phyloP scores from a whole-genome alignment of 2,888 invertebrate species.

The Limnephilus lunatus region DNA sequence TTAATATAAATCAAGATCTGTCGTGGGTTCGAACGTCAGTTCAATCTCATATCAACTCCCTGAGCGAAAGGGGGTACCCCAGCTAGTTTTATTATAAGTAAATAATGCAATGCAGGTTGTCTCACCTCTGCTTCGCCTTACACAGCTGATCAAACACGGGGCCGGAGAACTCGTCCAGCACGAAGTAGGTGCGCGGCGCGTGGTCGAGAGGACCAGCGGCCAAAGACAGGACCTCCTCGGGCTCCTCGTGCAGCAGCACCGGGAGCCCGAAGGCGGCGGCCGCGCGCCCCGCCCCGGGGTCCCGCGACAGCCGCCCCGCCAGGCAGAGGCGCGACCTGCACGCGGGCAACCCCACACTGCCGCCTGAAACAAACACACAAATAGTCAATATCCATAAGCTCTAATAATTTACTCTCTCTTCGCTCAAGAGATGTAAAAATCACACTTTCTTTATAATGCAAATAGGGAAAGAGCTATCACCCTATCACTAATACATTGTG shows the following conservation, averaged over 20 bases:
- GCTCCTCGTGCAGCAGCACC: constrained; percentile 46
- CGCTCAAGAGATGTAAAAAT: not conserved
- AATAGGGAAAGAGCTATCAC: no score
- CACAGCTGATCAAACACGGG: constrained; percentile 51
- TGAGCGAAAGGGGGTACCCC: no score
- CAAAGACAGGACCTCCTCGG: constrained; percentile 50
- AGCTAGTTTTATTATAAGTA: no score
- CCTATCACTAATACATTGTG: no score
- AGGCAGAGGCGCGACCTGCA: constrained; percentile 49
- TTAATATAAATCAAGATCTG: no score
- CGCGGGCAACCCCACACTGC: constrained; percentile 41
- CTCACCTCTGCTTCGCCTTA: constrained; percentile 58
- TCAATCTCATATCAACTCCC: no score
- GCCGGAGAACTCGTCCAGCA: constrained; percentile 62
- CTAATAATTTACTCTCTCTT: not conserved
- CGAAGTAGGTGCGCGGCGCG: constrained; percentile 54
- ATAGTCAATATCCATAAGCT: not conserved
- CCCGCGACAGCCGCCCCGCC: constrained; percentile 50
- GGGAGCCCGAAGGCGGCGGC: constrained; percentile 58
- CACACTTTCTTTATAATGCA: no score
- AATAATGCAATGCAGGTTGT: not conserved
- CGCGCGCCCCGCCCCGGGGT: constrained; percentile 51
- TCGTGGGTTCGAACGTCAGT: no score
- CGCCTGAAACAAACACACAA: constrained; percentile 23
- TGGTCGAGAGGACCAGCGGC: constrained; percentile 22